These are phyloP conservation scores for Microtus oregoni DNA, from an alignment of 2,113 vertebrate species.

Conservation along the genomic window DNA sequence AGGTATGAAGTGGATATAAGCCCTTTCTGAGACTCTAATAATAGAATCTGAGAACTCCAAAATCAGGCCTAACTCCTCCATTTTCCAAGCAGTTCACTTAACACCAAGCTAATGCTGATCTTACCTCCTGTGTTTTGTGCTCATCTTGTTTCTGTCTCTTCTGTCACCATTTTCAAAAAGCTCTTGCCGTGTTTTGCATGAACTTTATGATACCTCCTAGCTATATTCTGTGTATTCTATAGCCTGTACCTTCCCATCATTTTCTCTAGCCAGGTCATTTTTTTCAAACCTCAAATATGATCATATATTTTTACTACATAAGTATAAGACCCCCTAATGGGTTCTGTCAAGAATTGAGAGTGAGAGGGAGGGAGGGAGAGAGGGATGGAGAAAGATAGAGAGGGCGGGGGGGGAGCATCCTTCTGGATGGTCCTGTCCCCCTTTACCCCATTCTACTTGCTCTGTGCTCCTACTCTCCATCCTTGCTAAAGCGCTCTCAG, in stretches of 20 bases:
- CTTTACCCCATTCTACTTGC: not conserved
- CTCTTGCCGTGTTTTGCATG: not conserved
- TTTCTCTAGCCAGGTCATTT: not conserved
- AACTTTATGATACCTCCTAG: not conserved
- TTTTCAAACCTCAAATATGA: slow-evolving; percentile 12
- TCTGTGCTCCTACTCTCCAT: not conserved
- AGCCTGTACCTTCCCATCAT: not conserved
- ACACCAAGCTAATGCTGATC: not conserved
- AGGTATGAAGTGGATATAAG: not conserved
- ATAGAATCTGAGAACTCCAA: not conserved
- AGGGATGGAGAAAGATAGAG: not conserved
- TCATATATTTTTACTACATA: not conserved
- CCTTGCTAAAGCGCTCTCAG: not conserved
- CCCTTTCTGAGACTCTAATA: not conserved
- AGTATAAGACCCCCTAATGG: not conserved
- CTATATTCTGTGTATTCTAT: too few species aligned
- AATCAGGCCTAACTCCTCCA: not conserved
- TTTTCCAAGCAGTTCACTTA: not conserved
- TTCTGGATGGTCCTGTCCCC: not conserved
- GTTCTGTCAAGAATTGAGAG: not conserved
- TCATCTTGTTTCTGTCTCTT: not conserved
- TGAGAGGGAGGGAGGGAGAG: not conserved
- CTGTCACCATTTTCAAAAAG: not conserved
- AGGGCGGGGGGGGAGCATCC: not conserved
- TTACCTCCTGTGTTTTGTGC: not conserved